Base-by-base conservation (phyloP, 2,113 vertebrate species). In the Pterocles gutturalis region DNA sequence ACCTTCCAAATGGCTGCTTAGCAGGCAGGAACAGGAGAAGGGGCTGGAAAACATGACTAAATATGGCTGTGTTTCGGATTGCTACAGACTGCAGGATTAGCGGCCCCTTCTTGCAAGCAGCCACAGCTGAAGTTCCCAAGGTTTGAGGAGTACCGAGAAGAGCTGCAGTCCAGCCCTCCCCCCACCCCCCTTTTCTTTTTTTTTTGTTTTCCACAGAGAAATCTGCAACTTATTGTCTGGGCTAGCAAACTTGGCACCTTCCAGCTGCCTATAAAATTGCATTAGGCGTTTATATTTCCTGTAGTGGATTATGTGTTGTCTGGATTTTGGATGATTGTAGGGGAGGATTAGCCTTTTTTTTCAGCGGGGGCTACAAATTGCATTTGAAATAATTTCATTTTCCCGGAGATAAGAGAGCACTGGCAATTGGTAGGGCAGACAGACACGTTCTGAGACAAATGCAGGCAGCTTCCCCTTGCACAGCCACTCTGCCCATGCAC, bases 41-140 rank as follows among this genome's bases (percentile, higher is more conserved):
- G 95, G 90, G 80, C 89, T 97, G 96, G 95, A 92, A 89, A 96
- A 97, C 92, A 96, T 97, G 92, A 95, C 97, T 97, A 96, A 97
- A 97, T 97, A 97, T 94, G 97, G 96, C 96, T 79, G 80, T 88
- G 94, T 95, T 96, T 89, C 90, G 90, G 77, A 45, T 64, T 57
- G 91, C 76, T 92, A 21, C 76, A 55, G 72, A 33, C 92, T 2
- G 85, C 0, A 1, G 90, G 82, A 92, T 94, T 90, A 90, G 85
- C 5, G 3, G 88, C 80, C 86, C 90, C 72, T 91, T 93, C 90
- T 89, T 94, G 87, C 96, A 92, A 90, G 92, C 90, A 87, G 94
- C 41, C 69, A 71, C 64, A 66, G 93, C 91, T 91, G 73, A 93
- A 95, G 45, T 65, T 95, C 89, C 89, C 73, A 76, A 89, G 83